Conservation (phyloP, 2,797 vertebrate species). For the Avahi laniger region DNA sequence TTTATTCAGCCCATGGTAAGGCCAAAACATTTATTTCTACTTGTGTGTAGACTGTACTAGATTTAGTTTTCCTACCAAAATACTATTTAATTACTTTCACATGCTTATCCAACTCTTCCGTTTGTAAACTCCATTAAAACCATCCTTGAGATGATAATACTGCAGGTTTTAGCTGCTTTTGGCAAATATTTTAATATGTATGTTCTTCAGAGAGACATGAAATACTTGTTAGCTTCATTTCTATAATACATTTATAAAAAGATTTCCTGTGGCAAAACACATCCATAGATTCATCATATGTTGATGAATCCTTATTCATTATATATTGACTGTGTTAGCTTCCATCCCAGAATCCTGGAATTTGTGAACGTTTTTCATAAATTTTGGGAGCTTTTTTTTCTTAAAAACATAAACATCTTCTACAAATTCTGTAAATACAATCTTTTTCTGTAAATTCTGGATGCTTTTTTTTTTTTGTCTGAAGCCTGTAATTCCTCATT, state of each 20-base stretch:
- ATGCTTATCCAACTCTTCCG: neutral
- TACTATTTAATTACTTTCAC: neutral
- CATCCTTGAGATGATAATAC: neutral
- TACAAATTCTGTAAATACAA: neutral
- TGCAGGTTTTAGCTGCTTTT: neutral
- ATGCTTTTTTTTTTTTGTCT: neutral
- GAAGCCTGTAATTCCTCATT: neutral
- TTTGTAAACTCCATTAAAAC: neutral
- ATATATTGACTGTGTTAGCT: neutral
- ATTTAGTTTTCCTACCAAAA: neutral
- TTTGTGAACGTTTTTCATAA: neutral
- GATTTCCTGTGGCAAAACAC: neutral
- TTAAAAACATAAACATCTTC: neutral
- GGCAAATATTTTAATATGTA: neutral
- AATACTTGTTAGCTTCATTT: conserved; percentile 9
- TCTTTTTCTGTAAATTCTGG: neutral
- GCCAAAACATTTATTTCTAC: neutral
- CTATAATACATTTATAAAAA: neutral
- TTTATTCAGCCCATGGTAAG: neutral
- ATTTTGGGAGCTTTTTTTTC: neutral
- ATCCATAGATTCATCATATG: neutral
- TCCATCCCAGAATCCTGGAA: conserved; percentile 28
- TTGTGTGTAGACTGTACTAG: neutral
- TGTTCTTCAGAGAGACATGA: neutral
- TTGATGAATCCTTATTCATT: neutral